A percentile compares a stretch with the other conserved stretches of the same genome.
These are phyloP conservation scores for Gephyroberyx darwinii DNA, from an alignment of 2,797 vertebrate genomes.

Conservation along the genomic window DNA sequence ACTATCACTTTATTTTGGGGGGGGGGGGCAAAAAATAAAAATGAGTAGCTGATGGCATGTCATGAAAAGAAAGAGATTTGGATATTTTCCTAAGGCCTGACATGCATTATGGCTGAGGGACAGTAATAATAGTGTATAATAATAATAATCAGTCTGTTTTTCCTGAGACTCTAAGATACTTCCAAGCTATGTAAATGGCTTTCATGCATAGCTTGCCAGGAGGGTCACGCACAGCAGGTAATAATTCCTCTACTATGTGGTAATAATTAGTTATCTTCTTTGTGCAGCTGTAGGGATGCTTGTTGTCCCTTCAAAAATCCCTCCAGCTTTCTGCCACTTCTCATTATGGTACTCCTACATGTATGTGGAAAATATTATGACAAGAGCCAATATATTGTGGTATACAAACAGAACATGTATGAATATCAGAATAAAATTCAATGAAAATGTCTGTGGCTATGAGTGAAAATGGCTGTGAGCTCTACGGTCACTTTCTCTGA, in stretches of 20 bases:
- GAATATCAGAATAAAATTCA: slow-evolving; percentile 21
- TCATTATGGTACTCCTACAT: slow-evolving; percentile 42
- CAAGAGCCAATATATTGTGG: slow-evolving; percentile 8
- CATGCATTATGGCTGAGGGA: neutral
- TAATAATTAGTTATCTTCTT: slow-evolving; percentile 67
- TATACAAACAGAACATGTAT: slow-evolving; percentile 12
- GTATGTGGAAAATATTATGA: slow-evolving; percentile 40
- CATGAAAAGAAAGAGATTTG: neutral
- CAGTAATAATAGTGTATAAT: slow-evolving; percentile 2
- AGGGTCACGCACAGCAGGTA: slow-evolving; percentile 57
- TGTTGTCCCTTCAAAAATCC: slow-evolving; percentile 29
- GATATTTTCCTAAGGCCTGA: slow-evolving; percentile 1
- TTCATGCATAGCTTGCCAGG: slow-evolving; percentile 51
- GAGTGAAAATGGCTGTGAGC: slow-evolving; percentile 22
- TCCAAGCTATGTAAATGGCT: slow-evolving; percentile 51
- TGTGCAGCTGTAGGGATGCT: slow-evolving; percentile 55
- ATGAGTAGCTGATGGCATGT: neutral
- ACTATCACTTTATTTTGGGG: neutral
- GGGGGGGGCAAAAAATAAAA: neutral
- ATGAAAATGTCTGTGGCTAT: neutral
- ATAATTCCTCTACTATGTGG: slow-evolving; percentile 55
- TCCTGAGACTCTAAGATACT: slow-evolving; percentile 21
- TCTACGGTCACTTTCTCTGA: slow-evolving; percentile 25
- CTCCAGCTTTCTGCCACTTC: slow-evolving; percentile 47
- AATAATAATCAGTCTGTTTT: slow-evolving; percentile 24